phyloP scores from a whole-genome alignment of 1,140 invertebrate genomes.

The Himalopsyche phryganea region DNA sequence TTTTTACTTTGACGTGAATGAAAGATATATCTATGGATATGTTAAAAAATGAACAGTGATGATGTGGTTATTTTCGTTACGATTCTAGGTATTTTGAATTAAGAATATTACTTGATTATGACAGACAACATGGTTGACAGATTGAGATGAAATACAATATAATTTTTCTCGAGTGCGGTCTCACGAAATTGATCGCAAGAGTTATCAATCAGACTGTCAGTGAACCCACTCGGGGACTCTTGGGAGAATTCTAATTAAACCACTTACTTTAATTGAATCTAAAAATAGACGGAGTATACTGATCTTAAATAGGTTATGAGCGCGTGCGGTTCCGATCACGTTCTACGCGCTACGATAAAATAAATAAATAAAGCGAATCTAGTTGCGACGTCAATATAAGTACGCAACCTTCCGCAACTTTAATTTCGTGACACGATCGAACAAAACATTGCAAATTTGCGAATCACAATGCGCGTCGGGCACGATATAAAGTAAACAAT shows the following conservation, averaged over 20 bases:
- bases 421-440: not conserved
- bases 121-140: not conserved
- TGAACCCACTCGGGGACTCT: no score
- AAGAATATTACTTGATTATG: not conserved
- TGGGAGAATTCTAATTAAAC: not conserved
- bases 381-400: not conserved
- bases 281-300: slow-evolving; percentile 24
- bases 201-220: not conserved
- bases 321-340: not conserved
- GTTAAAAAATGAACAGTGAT: no score
- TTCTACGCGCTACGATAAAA: not conserved
- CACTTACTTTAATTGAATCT: slow-evolving; percentile 6
- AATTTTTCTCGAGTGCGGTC: not conserved
- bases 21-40: no score
- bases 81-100: not conserved
- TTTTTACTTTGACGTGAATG: no score
- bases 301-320: slow-evolving; percentile 17
- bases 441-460: not conserved
- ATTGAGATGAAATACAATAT: not conserved
- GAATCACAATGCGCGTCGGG: not conserved
- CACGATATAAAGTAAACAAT: not conserved
- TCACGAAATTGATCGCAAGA: not conserved
- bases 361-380: not conserved
- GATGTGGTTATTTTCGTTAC: not conserved
- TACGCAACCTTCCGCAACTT: not conserved